These are phyloP conservation scores for Muscicapa comitata DNA, from an alignment of 2,797 vertebrate genomes.

Conservation along the genomic window DNA sequence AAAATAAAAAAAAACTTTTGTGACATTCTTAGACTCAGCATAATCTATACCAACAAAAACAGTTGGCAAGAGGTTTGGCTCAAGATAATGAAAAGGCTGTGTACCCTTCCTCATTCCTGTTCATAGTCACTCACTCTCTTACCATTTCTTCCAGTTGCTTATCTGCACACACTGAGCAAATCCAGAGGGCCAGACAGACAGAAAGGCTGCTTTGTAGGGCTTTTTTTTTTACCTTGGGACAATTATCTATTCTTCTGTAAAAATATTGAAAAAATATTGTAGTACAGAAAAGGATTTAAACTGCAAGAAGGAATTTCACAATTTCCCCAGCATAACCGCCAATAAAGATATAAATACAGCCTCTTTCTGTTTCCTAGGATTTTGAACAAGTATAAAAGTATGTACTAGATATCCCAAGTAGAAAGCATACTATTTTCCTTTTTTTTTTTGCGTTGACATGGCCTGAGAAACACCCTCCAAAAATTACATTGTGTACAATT, in stretches of 20 bases:
- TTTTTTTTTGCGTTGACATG: background rate
- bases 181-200: background rate
- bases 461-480: background rate
- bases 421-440: background rate
- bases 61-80: background rate
- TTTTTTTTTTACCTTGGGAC: background rate
- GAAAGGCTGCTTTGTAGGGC: background rate
- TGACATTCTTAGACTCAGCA: background rate
- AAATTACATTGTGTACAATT: background rate
- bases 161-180: background rate
- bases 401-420: background rate
- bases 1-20: background rate
- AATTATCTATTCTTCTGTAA: background rate
- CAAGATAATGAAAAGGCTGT: background rate
- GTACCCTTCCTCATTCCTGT: constrained; percentile 1
- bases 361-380: background rate
- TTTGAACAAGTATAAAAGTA: background rate
- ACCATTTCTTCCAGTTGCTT: background rate
- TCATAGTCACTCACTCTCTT: background rate
- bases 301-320: background rate
- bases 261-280: background rate
- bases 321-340: background rate
- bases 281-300: background rate
- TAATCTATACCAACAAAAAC: background rate
- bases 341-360: background rate